Conservation (phyloP, 2,888 invertebrate species). For the Orthosia incerta region DNA sequence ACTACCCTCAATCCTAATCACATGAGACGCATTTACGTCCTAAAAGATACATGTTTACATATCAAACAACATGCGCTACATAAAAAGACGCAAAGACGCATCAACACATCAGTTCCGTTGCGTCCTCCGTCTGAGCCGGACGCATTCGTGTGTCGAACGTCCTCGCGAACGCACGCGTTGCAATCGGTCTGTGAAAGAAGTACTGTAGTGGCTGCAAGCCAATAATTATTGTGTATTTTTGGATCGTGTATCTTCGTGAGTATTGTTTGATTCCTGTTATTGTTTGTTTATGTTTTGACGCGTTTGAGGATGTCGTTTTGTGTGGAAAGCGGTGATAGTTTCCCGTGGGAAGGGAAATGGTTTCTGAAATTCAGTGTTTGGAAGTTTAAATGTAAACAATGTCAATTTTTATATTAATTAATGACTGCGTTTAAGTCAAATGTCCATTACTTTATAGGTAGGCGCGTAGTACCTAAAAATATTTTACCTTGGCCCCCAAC, state of each 20-base stretch:
- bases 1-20: slow-evolving; percentile 42
- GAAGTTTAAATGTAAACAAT: slow-evolving; percentile 2
- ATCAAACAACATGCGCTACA: slow-evolving; percentile 50
- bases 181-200: slow-evolving; percentile 22
- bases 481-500: too few species aligned
- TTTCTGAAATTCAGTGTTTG: neutral
- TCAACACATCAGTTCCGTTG: slow-evolving; percentile 29
- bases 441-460: neutral
- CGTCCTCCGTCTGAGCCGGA: slow-evolving; percentile 9
- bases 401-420: neutral
- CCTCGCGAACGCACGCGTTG: slow-evolving; percentile 37
- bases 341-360: neutral
- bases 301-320: slow-evolving; percentile 3
- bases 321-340: neutral
- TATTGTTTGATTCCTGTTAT: slow-evolving; percentile 51
- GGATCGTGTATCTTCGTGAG: slow-evolving; percentile 55
- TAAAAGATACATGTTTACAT: slow-evolving; percentile 54
- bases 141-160: slow-evolving; percentile 20
- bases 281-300: slow-evolving; percentile 26
- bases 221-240: slow-evolving; percentile 57
- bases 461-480: too few species aligned
- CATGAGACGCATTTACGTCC: slow-evolving; percentile 46
- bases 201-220: slow-evolving; percentile 56
- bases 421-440: neutral
- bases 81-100: slow-evolving; percentile 43